Evolutionary conservation across 2,888 invertebrate genomes (phyloP), one percentile per base, ranked within the genome.

Genomic region (Apantesis nais): DNA sequence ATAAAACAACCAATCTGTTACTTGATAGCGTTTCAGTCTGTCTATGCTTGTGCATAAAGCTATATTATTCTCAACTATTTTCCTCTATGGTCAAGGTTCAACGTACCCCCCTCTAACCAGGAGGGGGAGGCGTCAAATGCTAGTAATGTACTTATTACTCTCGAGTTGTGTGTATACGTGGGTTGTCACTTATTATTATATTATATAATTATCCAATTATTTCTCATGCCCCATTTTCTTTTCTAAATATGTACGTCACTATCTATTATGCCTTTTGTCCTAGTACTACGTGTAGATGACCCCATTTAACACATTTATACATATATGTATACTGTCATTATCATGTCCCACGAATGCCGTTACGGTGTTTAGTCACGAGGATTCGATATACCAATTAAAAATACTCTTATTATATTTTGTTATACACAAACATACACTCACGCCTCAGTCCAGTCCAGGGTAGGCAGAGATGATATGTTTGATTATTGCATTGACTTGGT

Each of bases 331-430:
- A n/a, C 0, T 66, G 52, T 66, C 55, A 66, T 37, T 37, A 31
- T 55, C 39, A 52, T 55, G 25, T 37, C 39, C 52, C n/a, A 39
- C 34, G 19, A 41, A 41, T 41, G 29, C 41, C 39, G 16, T 63
- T 41, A 63, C 41, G 62, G 29, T 29, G 29, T 29, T 41, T 29
- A 41, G 62, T 41, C 62, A 63, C 62, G 62, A 63, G 29, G 2
- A 41, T 19, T 39, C 19, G 39, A 62, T 41, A 39, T 3, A 29
- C 29, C 62, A 41, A 62, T 62, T 25, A 25, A 61, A 61, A 61
- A 4, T 44, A 44, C 2, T 9, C 9, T 5, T 16, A 44, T 44
- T 44, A 16, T 16, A 16, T 44, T 14, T 16, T 16, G 16, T 4
- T 34, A 34, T n/a, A n/a, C n/a, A n/a, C 34, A 34, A 4, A 34